Evolutionary conservation across 2,113 vertebrate genomes (phyloP).

Genomic region (Antigone vipio): DNA sequence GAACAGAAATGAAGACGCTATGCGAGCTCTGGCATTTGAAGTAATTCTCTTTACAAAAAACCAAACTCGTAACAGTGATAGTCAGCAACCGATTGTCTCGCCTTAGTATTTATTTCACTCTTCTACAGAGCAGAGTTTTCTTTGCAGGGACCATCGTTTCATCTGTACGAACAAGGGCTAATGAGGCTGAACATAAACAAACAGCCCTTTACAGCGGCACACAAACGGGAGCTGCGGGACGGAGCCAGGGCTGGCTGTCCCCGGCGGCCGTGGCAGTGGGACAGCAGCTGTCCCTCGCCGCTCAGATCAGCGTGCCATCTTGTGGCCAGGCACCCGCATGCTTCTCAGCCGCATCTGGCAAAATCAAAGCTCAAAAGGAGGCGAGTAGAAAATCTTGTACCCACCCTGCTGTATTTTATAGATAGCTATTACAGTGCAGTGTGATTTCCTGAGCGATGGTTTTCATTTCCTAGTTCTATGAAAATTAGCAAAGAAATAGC

Average conservation of each 20-base stretch:
- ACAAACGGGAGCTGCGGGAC: neutral
- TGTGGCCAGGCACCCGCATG: neutral
- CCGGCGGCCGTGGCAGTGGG: neutral
- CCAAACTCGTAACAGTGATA: neutral
- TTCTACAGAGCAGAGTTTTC: neutral
- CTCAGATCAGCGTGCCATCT: neutral
- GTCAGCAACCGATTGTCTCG: fast-evolving
- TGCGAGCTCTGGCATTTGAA: neutral
- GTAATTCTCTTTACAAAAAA: neutral
- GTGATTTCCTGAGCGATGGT: neutral
- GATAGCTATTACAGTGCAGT: neutral
- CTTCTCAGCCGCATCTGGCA: neutral
- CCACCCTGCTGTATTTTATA: neutral
- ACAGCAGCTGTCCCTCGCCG: fast-evolving
- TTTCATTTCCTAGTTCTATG: neutral
- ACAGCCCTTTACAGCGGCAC: neutral
- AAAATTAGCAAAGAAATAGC: neutral
- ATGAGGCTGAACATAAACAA: neutral
- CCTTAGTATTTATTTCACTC: neutral
- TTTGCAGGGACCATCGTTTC: neutral
- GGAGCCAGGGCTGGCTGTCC: neutral
- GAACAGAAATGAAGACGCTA: neutral
- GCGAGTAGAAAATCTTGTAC: neutral
- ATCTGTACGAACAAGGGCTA: neutral
- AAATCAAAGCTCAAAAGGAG: neutral